Percentiles rank a stretch among this genome's conserved stretches.
Evolutionary conservation across 2,113 vertebrate genomes (phyloP).

Genomic region (Heterotilapia buettikoferi): DNA sequence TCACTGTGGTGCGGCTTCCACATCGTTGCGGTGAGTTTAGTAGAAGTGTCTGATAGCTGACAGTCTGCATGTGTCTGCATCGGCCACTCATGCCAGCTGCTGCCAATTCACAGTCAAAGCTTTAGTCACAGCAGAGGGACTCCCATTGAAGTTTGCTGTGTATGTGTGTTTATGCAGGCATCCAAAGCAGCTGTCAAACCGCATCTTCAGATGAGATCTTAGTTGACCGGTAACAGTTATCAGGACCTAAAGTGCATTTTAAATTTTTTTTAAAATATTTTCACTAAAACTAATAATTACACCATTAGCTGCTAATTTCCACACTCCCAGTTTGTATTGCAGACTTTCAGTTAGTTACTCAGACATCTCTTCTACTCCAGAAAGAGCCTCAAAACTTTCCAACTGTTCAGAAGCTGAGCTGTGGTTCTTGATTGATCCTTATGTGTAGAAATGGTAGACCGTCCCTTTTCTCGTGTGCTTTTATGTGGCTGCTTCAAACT

Average conservation of each 20-base stretch:
- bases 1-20: not conserved
- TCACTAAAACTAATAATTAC: not conserved
- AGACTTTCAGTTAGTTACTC: not conserved
- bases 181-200: constrained; percentile 34
- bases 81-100: constrained; percentile 28
- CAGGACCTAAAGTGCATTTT: not conserved
- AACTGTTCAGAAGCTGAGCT: not conserved
- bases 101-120: not conserved
- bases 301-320: not conserved
- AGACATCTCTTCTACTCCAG: not conserved
- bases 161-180: not conserved
- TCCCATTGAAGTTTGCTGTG: not conserved
- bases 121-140: not conserved
- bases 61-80: constrained; percentile 1
- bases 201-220: constrained; percentile 17
- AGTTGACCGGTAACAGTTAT: not conserved
- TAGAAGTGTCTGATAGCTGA: not conserved
- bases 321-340: not conserved
- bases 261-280: fast-evolving
- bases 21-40: constrained; percentile 21
- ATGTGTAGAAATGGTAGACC: not conserved
- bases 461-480: not conserved
- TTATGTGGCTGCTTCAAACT: not conserved
- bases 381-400: not conserved
- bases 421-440: not conserved